Evolutionary conservation across 2,113 vertebrate species (phyloP), one percentile per base, ranked within the genome.

Genomic region (Chrysemys picta): DNA sequence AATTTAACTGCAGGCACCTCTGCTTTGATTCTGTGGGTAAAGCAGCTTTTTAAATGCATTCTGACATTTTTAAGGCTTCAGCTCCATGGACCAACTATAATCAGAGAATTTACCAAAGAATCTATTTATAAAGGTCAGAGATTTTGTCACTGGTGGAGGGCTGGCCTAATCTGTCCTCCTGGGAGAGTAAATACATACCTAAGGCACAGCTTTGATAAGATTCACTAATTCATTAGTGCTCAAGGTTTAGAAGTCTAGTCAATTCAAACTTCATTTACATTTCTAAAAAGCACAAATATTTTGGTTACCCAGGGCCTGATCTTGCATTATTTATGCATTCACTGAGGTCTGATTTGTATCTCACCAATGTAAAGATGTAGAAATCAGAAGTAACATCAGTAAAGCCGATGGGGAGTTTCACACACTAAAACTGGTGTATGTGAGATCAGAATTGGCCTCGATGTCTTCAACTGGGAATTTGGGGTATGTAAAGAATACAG

Each of bases 231-330:
- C 13, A 38, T 57, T 56, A 31, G 11, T 5, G 54, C 17, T n/a
- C 2, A 72, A 2, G 31, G 84, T 89, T 94, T 81, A 84, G 72
- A 93, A 87, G 5, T 50, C n/a, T 0, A 0, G 38, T 89, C 42
- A 94, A 57, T 53, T 8, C 10, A 92, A n/a, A 29, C 16, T 85
- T 82, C 3, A 82, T 91, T 87, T 88, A 87, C 81, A 93, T 81
- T 95, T 78, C 47, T 72, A 80, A 93, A 94, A 95, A 79, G 11
- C 27, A 82, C 22, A 82, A 80, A 50, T 89, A 56, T 42, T 95
- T 92, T 87, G 12, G 24, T 38, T 81, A 80, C 59, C 83, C 7
- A 80, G 53, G 49, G 8, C 78, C 19, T 89, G 80, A 54, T 42
- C 25, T 94, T 45, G 57, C 75, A n/a, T 5, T 59, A 7, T 11